Evolutionary conservation across 2,888 invertebrate genomes (phyloP).

Genomic region (Masnerella sp.): DNA sequence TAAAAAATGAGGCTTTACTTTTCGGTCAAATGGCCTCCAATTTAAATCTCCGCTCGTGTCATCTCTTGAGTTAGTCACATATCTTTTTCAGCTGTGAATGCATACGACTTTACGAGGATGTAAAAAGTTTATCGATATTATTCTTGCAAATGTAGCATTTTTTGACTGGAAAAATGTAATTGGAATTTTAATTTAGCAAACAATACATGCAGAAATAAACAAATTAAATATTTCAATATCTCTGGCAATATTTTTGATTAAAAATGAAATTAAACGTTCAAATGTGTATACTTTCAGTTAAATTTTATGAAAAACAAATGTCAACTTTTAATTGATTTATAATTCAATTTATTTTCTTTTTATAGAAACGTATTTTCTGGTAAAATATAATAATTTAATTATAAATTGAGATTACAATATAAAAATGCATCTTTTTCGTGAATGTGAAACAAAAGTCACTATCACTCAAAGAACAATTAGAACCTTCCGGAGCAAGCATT

Average conservation of each 20-base stretch:
- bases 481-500: conserved; percentile 8
- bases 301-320: too few species aligned
- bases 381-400: not conserved
- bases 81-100: conserved; percentile 20
- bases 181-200: not conserved
- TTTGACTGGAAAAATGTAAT: not conserved
- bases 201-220: too few species aligned
- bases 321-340: too few species aligned
- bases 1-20: conserved; percentile 19
- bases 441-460: not conserved
- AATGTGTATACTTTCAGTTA: too few species aligned
- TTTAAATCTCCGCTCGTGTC: conserved; percentile 21
- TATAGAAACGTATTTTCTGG: too few species aligned
- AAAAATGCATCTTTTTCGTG: not conserved
- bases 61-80: conserved; percentile 21
- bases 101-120: conserved; percentile 22
- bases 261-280: too few species aligned
- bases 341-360: too few species aligned
- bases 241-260: too few species aligned
- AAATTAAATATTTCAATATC: too few species aligned
- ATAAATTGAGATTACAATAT: not conserved
- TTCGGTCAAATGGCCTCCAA: conserved; percentile 23
- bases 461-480: conserved; percentile 15
- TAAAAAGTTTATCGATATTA: conserved; percentile 22
- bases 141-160: too few species aligned